These are phyloP conservation scores for Strigops habroptila DNA, from an alignment of 2,113 vertebrate genomes.

Conservation along the genomic window DNA sequence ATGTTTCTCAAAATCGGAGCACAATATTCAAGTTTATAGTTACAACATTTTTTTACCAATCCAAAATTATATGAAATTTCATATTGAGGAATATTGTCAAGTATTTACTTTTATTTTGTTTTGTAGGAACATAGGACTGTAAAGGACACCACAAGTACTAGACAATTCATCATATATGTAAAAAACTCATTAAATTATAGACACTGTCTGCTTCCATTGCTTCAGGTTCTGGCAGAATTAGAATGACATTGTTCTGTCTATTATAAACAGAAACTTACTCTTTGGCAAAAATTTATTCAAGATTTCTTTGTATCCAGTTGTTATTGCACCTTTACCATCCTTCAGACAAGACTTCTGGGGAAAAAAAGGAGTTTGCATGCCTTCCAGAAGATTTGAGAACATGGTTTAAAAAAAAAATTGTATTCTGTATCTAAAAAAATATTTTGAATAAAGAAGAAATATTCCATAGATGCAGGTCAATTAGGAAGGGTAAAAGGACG, in stretches of 20 bases:
- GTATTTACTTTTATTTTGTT: not conserved
- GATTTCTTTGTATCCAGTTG: not conserved
- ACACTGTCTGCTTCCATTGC: not conserved
- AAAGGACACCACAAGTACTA: not conserved
- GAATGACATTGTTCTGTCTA: not conserved
- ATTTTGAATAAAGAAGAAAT: not conserved
- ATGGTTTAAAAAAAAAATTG: rapidly evolving
- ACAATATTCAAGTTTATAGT: not conserved
- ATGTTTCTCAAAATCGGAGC: not conserved
- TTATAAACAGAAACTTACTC: not conserved
- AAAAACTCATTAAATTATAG: not conserved
- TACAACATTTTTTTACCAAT: not conserved
- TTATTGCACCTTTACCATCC: not conserved
- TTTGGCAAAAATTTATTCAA: not conserved
- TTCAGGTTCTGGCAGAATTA: not conserved
- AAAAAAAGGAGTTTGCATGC: not conserved
- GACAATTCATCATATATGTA: not conserved
- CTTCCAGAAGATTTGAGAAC: not conserved
- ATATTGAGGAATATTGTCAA: not conserved
- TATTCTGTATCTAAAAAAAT: not conserved
- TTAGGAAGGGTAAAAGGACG: not conserved
- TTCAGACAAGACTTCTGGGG: not conserved
- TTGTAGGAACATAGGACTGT: not conserved
- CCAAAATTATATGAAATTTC: not conserved
- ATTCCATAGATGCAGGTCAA: not conserved